Percentiles rank a stretch among this genome's conserved stretches.
These are phyloP conservation scores for Cichlasoma orientale DNA, from an alignment of 2,797 vertebrate genomes.

Conservation along the genomic window DNA sequence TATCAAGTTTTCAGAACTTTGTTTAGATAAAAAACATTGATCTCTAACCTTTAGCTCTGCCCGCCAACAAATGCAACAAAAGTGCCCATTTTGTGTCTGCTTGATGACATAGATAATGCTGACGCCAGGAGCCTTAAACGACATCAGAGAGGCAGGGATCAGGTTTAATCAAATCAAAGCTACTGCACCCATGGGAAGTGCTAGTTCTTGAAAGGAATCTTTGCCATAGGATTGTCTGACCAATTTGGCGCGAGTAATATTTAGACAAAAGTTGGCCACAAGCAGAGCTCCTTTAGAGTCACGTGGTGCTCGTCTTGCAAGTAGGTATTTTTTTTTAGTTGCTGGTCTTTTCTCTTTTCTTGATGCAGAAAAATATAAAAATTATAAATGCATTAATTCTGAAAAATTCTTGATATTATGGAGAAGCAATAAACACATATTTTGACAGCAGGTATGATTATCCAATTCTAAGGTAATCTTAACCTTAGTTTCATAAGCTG, in stretches of 20 bases:
- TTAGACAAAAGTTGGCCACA: slow-evolving; percentile 1
- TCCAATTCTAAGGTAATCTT: not conserved
- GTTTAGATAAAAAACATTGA: slow-evolving; percentile 60
- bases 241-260: slow-evolving; percentile 13
- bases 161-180: slow-evolving; percentile 69
- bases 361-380: too few relatives aligned
- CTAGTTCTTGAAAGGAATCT: slow-evolving; percentile 24
- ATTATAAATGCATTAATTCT: too few relatives aligned
- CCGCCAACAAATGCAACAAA: slow-evolving; percentile 56
- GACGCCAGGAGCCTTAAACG: slow-evolving; percentile 63
- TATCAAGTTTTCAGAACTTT: slow-evolving; percentile 58
- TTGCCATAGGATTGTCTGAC: slow-evolving; percentile 1
- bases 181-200: slow-evolving; percentile 36
- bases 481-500: not conserved
- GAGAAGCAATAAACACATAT: not conserved
- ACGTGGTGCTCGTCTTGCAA: not conserved
- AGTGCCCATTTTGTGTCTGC: slow-evolving; percentile 53
- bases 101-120: slow-evolving; percentile 73
- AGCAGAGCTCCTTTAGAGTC: not conserved
- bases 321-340: not conserved
- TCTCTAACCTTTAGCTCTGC: slow-evolving; percentile 55
- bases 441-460: not conserved
- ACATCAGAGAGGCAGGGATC: slow-evolving; percentile 65
- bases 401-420: not conserved
- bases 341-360: not conserved